A percentile compares a stretch with the other conserved stretches of the same genome.
These are phyloP conservation scores for Trichosurus vulpecula DNA, from an alignment of 2,797 vertebrate species.

Conservation along the genomic window DNA sequence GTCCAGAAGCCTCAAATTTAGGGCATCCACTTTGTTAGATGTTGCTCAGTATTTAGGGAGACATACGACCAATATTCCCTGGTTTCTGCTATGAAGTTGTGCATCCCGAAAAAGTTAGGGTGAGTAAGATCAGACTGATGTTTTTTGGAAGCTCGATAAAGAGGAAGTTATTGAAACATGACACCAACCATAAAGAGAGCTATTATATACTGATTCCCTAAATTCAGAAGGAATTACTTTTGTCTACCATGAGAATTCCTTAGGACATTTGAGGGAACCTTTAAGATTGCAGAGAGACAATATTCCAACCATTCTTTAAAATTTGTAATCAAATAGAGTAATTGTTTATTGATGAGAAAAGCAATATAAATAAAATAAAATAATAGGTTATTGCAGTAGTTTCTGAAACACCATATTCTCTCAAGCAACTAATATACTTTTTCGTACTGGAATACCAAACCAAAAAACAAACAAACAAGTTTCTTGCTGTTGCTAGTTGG, in stretches of 20 bases:
- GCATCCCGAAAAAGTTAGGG: neutral
- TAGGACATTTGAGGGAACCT: neutral
- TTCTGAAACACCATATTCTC: neutral
- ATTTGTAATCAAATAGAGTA: neutral
- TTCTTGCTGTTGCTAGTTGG: neutral
- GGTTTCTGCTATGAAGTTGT: neutral
- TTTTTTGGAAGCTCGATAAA: neutral
- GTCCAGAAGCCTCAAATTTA: neutral
- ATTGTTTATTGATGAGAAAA: neutral
- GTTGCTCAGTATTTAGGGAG: neutral
- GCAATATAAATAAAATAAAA: too few species aligned
- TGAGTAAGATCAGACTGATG: neutral
- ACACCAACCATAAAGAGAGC: neutral
- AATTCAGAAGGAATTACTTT: constrained; percentile 7
- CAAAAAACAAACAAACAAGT: neutral
- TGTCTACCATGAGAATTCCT: neutral
- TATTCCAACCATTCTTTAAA: neutral
- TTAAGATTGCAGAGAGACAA: neutral
- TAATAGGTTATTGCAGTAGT: neutral
- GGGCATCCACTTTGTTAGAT: neutral
- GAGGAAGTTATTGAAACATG: neutral
- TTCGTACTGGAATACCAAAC: neutral
- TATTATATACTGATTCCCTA: neutral
- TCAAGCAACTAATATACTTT: neutral
- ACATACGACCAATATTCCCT: neutral